Percentiles rank a stretch among this genome's conserved stretches.
These are phyloP conservation scores for Notodonta dromedarius DNA, from an alignment of 2,888 invertebrate species.

Conservation along the genomic window DNA sequence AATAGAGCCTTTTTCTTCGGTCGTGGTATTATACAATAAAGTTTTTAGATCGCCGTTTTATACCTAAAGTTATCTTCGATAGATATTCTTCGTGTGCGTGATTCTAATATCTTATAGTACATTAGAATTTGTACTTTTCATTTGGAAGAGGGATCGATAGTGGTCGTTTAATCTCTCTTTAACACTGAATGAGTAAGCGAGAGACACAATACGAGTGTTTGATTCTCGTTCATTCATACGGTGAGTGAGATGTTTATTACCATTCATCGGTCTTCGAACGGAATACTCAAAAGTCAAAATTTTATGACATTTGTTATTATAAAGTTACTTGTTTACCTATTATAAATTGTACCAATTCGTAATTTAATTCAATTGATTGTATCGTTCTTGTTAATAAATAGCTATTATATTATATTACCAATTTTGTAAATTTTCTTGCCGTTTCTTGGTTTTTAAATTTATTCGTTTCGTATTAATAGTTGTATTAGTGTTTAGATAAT, in stretches of 20 bases:
- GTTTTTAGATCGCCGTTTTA: too few species aligned
- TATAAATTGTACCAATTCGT: conserved; percentile 1
- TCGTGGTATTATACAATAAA: too few species aligned
- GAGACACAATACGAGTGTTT: not conserved
- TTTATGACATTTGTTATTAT: not conserved
- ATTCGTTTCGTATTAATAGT: conserved; percentile 1
- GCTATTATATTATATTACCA: conserved; percentile 12
- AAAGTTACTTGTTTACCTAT: not conserved
- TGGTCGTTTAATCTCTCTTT: not conserved
- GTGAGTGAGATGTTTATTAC: not conserved
- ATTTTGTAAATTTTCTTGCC: conserved; percentile 9
- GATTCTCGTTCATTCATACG: not conserved
- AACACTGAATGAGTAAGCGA: not conserved
- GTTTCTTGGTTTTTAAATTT: not conserved
- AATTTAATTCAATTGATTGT: conserved; percentile 10
- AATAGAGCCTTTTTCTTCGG: too few species aligned
- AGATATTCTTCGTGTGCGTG: too few species aligned
- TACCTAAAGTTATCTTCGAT: too few species aligned
- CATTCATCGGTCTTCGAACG: not conserved
- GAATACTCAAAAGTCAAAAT: not conserved
- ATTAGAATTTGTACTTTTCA: too few species aligned
- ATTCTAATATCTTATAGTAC: too few species aligned
- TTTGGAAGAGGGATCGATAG: too few species aligned
- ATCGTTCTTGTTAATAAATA: conserved; percentile 5
- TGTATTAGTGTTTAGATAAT: not conserved